Conservation (phyloP, 2,797 vertebrate species). For the Gambusia yucatana region DNA sequence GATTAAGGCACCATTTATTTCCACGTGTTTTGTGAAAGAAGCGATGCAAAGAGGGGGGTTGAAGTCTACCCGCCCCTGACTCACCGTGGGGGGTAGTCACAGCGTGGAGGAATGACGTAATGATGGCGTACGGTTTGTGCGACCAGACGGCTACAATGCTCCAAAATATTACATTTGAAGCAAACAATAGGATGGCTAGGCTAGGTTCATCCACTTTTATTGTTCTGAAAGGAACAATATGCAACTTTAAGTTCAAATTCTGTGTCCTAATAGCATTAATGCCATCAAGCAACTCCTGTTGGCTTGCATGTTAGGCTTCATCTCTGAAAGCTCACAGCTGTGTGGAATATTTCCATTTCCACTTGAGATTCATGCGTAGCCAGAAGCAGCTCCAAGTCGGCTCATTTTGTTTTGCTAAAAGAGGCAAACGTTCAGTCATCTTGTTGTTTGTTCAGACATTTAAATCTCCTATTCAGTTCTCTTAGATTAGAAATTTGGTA, state of each 20-base stretch:
- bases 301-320: not conserved
- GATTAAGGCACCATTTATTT: not conserved
- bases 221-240: not conserved
- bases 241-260: not conserved
- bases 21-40: not conserved
- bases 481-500: slow-evolving; percentile 20
- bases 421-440: not conserved
- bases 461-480: slow-evolving; percentile 32
- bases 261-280: not conserved
- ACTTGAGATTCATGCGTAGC: not conserved
- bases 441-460: slow-evolving; percentile 8
- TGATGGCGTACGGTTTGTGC: not conserved
- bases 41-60: not conserved
- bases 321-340: not conserved
- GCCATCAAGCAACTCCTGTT: too few species aligned
- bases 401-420: not conserved
- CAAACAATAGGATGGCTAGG: not conserved
- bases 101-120: not conserved
- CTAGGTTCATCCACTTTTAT: not conserved
- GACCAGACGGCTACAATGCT: not conserved
- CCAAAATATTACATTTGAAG: not conserved
- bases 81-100: not conserved
- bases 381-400: not conserved
- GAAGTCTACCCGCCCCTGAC: not conserved
- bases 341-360: not conserved